These are phyloP conservation scores for Ophiodon elongatus DNA, from an alignment of 2,113 vertebrate species.

Conservation along the genomic window DNA sequence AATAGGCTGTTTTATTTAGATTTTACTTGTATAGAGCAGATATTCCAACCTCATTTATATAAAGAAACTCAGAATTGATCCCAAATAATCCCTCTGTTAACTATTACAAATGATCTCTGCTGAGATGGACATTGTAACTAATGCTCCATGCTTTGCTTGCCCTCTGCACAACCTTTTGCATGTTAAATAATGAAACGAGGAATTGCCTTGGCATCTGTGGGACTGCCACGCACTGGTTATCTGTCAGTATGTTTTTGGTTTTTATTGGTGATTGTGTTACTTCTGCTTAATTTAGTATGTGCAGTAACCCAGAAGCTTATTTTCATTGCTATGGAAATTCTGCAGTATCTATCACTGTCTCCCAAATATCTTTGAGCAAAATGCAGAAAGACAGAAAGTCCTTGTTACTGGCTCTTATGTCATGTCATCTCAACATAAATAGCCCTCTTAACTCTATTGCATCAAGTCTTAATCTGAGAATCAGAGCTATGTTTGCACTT, in stretches of 20 bases:
- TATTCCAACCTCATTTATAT: background rate
- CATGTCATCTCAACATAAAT: conserved; percentile 4
- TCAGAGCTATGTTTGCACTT: conserved; percentile 6
- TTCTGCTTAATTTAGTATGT: conserved; percentile 49
- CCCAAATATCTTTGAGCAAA: conserved; percentile 29
- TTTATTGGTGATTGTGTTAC: conserved; percentile 48
- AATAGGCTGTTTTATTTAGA: too few relatives aligned
- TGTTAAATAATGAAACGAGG: conserved; percentile 45
- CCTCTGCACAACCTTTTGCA: conserved; percentile 29
- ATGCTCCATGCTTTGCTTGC: conserved; percentile 30
- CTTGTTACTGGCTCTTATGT: conserved; percentile 9
- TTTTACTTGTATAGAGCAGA: too few relatives aligned
- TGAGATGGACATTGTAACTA: conserved; percentile 18
- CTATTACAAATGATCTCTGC: conserved; percentile 28
- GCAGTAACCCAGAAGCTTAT: background rate
- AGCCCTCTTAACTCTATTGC: background rate
- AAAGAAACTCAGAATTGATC: background rate
- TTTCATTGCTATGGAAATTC: conserved; percentile 1
- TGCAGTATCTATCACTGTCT: conserved; percentile 19
- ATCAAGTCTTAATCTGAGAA: background rate
- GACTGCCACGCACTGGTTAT: conserved; percentile 23
- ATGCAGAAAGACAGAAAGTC: conserved; percentile 20
- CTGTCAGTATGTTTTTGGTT: conserved; percentile 49
- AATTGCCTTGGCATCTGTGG: conserved; percentile 31
- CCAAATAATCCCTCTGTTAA: background rate